Evolutionary conservation across 2,113 vertebrate genomes (phyloP).

Genomic region (Centropus bengalensis): DNA sequence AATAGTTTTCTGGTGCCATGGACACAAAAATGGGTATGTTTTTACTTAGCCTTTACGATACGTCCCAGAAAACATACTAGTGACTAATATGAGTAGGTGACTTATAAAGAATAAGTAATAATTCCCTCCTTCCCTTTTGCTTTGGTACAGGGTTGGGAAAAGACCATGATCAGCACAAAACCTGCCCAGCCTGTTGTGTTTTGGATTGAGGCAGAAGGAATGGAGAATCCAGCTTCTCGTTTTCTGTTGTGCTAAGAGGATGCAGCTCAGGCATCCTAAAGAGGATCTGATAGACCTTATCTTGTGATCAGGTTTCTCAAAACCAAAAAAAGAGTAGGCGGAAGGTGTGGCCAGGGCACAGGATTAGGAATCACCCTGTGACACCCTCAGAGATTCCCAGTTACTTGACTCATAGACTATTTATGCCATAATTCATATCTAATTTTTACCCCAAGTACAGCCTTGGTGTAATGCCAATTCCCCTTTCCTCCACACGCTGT

Average conservation of each 20-base stretch:
- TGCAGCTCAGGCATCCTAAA: neutral
- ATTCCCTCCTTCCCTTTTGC: neutral
- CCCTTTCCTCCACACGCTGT: neutral
- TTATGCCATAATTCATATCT: neutral
- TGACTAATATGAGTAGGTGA: neutral
- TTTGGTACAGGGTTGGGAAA: neutral
- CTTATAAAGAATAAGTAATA: neutral
- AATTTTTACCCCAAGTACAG: neutral
- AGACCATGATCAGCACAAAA: neutral
- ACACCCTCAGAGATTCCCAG: neutral
- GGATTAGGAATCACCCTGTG: neutral
- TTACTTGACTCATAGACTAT: neutral
- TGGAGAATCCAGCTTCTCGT: neutral
- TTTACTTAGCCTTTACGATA: neutral
- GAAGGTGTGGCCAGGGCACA: neutral
- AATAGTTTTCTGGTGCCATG: neutral
- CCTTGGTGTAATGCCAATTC: neutral
- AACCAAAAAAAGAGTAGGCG: neutral
- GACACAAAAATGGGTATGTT: neutral
- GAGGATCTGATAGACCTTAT: neutral
- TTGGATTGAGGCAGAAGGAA: neutral
- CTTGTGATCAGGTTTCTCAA: neutral
- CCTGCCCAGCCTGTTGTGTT: neutral
- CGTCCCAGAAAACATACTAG: neutral
- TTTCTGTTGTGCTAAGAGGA: neutral